Base-by-base conservation (phyloP, 2,888 invertebrate species). In the Hemistola chrysoprasaria region DNA sequence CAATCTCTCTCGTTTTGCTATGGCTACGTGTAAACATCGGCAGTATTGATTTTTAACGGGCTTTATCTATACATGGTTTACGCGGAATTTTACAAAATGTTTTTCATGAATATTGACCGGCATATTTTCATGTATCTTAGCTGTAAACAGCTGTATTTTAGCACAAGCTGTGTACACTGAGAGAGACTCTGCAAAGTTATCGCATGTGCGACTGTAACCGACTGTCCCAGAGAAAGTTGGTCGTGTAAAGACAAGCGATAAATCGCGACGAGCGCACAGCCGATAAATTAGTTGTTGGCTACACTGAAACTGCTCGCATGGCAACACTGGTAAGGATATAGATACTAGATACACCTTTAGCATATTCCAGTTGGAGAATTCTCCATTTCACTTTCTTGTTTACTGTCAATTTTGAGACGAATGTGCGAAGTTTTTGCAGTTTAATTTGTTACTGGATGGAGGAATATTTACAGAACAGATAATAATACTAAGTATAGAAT, bases 21-120 rank as follows among this genome's bases (percentile, higher is more conserved):
- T 78, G 79, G 72, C 79, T 71, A 79, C 79, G 74, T 63, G 74
- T 69, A 76, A 79, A 79, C 74, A 77, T 49, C 44, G 54, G 28
- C 49, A 35, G 64, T 78, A 78, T 78, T 74, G 77, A 77, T 78
- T 78, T 76, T 72, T 62, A 65, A 65, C 64, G 56, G 64, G 68
- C 59, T 65, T 65, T 65, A 59, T 50, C 47, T 40, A 38, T 40
- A 28, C 24, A 26, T 8, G 30, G 16, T 24, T 37, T 33, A 23
- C 21, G 22, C 24, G 21, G 9, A 10, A 37, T 8, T 27, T n/a
- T 28, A 16, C 26, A 30, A 32, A 29, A 33, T 31, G 22, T 23
- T 3, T 16, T 16, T 16, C 16, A 16, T 4, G 4, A 4, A 4
- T 3, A 16, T 16, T 3, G 16, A 4, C 3, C 16, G 16, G 4